Conservation (phyloP, 2,113 vertebrate genomes). For the Oenanthe oenanthe region DNA sequence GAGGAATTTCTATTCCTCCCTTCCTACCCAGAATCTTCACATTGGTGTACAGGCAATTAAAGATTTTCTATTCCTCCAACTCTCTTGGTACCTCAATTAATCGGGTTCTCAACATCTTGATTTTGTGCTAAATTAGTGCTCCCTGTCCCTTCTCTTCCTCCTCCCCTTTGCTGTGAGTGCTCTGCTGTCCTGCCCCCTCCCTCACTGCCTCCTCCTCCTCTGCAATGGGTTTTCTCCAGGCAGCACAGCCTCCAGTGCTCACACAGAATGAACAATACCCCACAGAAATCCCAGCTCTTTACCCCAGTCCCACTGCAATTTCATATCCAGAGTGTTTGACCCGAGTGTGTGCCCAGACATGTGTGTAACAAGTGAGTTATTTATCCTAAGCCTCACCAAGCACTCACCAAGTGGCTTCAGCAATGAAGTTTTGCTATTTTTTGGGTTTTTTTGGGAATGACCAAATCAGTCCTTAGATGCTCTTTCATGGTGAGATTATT, state of each 20-base stretch:
- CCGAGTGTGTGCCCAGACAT: background rate
- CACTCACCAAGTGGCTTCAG: background rate
- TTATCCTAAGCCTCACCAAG: background rate
- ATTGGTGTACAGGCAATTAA: conserved; percentile 36
- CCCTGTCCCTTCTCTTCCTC: background rate
- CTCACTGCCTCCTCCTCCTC: background rate
- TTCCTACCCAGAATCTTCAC: background rate
- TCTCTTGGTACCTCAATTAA: conserved; percentile 42
- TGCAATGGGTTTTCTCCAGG: background rate
- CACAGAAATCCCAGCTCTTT: background rate
- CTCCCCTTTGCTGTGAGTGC: background rate
- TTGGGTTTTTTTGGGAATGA: background rate
- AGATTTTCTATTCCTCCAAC: conserved; percentile 52
- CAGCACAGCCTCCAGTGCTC: background rate
- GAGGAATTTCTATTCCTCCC: conserved; percentile 22
- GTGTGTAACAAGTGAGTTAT: background rate
- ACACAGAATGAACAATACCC: background rate
- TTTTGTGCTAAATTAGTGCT: conserved; percentile 35
- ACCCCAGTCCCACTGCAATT: background rate
- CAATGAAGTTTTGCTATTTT: background rate
- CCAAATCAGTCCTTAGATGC: background rate
- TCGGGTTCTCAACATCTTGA: conserved; percentile 50
- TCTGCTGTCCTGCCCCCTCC: background rate
- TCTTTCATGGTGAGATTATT: background rate
- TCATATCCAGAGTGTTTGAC: background rate